Conservation (phyloP, 2,113 vertebrate species). For the Psilopogon haemacephalus region DNA sequence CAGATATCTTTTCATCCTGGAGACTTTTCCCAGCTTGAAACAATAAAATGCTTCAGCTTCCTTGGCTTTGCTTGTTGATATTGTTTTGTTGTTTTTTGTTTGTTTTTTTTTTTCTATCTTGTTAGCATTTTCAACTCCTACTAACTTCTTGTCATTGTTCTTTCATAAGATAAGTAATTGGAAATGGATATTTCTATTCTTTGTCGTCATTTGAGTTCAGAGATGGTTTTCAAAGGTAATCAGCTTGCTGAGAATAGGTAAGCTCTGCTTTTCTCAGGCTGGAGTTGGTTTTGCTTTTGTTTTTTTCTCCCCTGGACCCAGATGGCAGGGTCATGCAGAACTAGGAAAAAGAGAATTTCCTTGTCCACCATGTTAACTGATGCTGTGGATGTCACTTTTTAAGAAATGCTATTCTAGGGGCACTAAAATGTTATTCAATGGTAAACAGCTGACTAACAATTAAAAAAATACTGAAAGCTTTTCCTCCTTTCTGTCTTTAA, state of each 20-base stretch:
- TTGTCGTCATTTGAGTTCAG: not conserved
- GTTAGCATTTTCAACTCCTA: not conserved
- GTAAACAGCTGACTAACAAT: not conserved
- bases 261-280: not conserved
- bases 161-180: not conserved
- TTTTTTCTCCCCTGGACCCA: not conserved
- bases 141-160: conserved; percentile 40
- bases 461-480: not conserved
- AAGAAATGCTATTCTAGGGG: not conserved
- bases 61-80: conserved; percentile 1
- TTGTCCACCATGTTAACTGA: not conserved
- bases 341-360: not conserved
- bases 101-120: not conserved
- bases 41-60: not conserved
- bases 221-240: conserved; percentile 4
- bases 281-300: not conserved
- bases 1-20: not conserved
- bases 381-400: not conserved
- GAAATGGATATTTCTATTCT: not conserved
- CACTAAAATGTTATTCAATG: not conserved
- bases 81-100: not conserved
- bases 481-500: not conserved
- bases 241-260: conserved; percentile 8
- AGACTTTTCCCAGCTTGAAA: not conserved
- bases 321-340: not conserved